These are phyloP conservation scores for Gorsachius magnificus DNA, from an alignment of 2,797 vertebrate species.

Conservation along the genomic window DNA sequence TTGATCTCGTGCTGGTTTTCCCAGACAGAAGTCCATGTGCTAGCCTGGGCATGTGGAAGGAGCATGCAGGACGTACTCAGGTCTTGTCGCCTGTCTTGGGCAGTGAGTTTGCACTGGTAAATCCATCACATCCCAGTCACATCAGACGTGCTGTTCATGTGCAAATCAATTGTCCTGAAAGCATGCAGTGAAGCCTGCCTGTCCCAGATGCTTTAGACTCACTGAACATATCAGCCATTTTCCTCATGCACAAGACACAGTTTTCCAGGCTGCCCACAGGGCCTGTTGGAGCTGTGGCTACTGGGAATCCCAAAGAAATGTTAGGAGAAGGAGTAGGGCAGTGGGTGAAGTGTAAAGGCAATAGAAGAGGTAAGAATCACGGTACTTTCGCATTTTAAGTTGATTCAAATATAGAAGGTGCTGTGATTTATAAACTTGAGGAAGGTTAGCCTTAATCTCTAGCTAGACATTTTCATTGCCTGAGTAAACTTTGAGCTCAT, in stretches of 20 bases:
- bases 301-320: neutral
- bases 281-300: neutral
- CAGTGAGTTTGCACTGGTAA: neutral
- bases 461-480: slow-evolving; percentile 51
- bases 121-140: neutral
- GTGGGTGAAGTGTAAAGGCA: neutral
- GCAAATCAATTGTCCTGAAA: neutral
- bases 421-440: slow-evolving; percentile 55
- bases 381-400: slow-evolving; percentile 19
- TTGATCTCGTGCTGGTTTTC: neutral
- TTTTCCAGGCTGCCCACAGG: neutral
- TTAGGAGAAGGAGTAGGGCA: neutral
- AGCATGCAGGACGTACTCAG: neutral
- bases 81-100: neutral
- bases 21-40: neutral
- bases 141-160: neutral
- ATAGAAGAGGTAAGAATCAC: neutral
- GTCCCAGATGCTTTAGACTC: neutral
- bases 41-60: neutral
- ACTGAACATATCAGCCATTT: neutral
- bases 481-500: slow-evolving; percentile 42
- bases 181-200: rapidly evolving
- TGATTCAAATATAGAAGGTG: slow-evolving; percentile 7
- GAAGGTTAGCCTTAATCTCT: slow-evolving; percentile 51
- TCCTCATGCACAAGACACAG: neutral